These are phyloP conservation scores for Bellardia pandia DNA, from an alignment of 2,888 invertebrate genomes.

Conservation along the genomic window DNA sequence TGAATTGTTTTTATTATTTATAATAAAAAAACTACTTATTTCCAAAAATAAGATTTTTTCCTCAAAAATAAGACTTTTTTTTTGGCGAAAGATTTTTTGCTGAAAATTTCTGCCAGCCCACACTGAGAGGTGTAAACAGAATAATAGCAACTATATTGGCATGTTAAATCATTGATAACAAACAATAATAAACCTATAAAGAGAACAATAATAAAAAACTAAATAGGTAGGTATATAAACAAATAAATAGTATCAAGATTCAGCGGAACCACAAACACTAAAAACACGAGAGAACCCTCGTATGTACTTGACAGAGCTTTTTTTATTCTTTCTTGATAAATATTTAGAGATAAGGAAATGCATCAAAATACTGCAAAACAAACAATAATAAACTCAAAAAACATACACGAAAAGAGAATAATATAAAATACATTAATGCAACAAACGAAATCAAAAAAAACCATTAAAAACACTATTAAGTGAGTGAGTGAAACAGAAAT, in stretches of 20 bases:
- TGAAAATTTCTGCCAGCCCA: too few relatives aligned
- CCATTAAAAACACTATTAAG: neutral
- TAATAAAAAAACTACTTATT: too few relatives aligned
- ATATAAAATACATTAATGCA: neutral
- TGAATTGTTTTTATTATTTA: too few relatives aligned
- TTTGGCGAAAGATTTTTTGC: too few relatives aligned
- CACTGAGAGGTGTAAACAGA: neutral
- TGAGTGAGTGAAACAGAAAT: constrained; percentile 8
- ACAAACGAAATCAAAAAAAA: constrained; percentile 1
- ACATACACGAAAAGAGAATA: neutral
- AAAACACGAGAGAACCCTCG: neutral
- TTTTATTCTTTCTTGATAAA: neutral
- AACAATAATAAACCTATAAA: constrained; percentile 11
- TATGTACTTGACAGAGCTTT: constrained; percentile 8
- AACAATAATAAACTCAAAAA: neutral
- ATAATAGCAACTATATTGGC: neutral
- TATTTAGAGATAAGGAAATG: constrained; percentile 35
- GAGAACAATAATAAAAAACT: neutral
- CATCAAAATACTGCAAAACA: constrained; percentile 2
- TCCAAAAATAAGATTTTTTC: too few relatives aligned
- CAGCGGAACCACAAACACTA: neutral
- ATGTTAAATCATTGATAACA: neutral
- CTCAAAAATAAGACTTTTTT: too few relatives aligned
- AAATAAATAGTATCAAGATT: too few relatives aligned
- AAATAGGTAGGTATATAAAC: too few relatives aligned